A percentile compares a stretch with the other conserved stretches of the same genome.
phyloP scores from a whole-genome alignment of 1,140 invertebrate genomes.

The Nymphalis io region DNA sequence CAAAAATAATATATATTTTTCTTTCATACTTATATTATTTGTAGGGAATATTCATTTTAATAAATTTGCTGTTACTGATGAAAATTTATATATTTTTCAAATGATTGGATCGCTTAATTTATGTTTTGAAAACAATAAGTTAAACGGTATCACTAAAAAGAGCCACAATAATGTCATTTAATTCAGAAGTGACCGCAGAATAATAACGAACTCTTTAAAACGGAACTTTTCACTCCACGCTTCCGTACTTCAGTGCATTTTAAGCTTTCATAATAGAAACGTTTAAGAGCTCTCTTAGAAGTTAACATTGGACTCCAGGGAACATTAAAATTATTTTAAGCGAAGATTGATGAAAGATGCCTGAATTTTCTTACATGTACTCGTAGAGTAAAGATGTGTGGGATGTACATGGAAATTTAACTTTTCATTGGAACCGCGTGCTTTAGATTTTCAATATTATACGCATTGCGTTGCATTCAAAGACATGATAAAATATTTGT shows the following conservation, averaged over 20 bases:
- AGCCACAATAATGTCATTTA: conserved; percentile 20
- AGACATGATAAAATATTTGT: no score
- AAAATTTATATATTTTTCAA: no score
- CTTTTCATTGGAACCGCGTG: no score
- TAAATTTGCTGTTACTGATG: no score
- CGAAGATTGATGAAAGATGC: conserved; percentile 3
- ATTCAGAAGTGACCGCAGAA: conserved; percentile 32
- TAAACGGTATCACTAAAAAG: background rate
- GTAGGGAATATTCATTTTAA: no score
- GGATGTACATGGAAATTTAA: background rate
- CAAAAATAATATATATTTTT: no score
- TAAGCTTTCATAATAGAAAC: conserved; percentile 62
- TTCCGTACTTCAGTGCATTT: conserved; percentile 54
- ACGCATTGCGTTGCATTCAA: no score
- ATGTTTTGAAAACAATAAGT: conserved; percentile 1
- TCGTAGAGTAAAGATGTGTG: background rate
- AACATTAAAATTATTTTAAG: conserved; percentile 41
- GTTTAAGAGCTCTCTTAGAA: conserved; percentile 51
- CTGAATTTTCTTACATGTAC: conserved; percentile 14
- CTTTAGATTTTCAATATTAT: no score
- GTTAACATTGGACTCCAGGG: conserved; percentile 41
- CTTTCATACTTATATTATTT: no score
- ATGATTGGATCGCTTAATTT: no score
- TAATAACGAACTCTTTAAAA: conserved; percentile 39
- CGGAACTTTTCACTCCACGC: conserved; percentile 52